A percentile compares a stretch with the other conserved stretches of the same genome.
Evolutionary conservation across 2,888 invertebrate species (phyloP).

Genomic region (Pristionchus fissidentatus): DNA sequence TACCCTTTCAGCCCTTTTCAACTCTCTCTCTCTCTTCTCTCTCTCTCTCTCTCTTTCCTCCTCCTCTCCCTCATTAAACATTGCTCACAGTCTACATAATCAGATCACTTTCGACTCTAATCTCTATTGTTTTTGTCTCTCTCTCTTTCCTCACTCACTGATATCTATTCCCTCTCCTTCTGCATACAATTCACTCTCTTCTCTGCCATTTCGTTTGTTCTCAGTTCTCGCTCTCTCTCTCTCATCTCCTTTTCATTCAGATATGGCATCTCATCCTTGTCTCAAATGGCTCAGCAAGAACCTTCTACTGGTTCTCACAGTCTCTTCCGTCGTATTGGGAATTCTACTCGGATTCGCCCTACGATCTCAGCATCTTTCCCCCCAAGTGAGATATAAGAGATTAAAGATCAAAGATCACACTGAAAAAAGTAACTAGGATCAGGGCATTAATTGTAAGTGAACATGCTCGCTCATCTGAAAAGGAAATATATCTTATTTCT

Average conservation of each 20-base stretch:
- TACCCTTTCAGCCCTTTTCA: neutral
- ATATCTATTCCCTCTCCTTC: constrained; percentile 14
- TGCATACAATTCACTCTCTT: neutral
- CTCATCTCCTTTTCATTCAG: neutral
- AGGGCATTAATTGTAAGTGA: no score
- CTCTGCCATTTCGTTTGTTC: neutral
- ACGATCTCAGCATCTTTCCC: constrained; percentile 68
- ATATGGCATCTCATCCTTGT: neutral
- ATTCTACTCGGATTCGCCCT: constrained; percentile 80
- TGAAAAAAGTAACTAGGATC: no score
- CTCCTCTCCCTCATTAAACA: neutral
- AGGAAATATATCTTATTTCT: no score
- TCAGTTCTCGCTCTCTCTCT: neutral
- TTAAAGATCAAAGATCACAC: neutral
- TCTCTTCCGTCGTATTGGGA: constrained; percentile 81
- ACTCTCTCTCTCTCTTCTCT: constrained; percentile 18
- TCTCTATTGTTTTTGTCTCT: constrained; percentile 31
- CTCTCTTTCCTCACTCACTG: constrained; percentile 2
- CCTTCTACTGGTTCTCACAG: constrained; percentile 80
- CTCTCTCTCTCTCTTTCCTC: neutral
- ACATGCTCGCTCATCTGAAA: neutral
- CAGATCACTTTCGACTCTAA: neutral
- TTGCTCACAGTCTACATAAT: neutral
- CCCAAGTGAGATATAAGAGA: constrained; percentile 55
- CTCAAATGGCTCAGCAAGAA: constrained; percentile 79